Evolutionary conservation across 2,797 vertebrate genomes (phyloP), one percentile per base, ranked within the genome.

Genomic region (Zenarchopterus dispar): DNA sequence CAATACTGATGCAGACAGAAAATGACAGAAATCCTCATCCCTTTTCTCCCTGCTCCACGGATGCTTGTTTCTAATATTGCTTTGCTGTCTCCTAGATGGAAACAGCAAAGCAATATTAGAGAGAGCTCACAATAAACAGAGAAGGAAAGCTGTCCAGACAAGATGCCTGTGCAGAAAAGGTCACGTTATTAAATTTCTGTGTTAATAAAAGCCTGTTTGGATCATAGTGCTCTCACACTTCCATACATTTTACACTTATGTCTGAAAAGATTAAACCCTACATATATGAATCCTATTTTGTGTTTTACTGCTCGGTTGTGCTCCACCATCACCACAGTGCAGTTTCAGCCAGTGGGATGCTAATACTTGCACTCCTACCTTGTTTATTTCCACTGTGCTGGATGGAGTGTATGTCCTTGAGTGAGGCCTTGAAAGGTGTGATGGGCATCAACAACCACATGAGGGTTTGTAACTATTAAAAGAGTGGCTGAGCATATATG

Each of bases 381-480:
- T 13, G 59, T 39, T 64, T 49, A 31, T 66, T 48, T 52, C 22
- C 44, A 22, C 56, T 16, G 21, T 28, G 56, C 17, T 47, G 24
- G 54, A 45, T 17, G 43, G 3, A 4, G 48, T 48, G 39, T 18
- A 11, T 22, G 71, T 80, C 81, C 75, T 84, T 78, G 67, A 81
- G 6, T 55, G 8, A 4, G 48, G 50, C 58, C 36, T 28, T 41
- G 39, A 63, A 78, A 78, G 62, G 75, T 72, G 71, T 55, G 67
- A 79, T 73, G 58, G 43, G 64, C 48, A 61, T 6, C 33, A 59
- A 36, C 57, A 46, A 57, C 21, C 47, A 45, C 28, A 56, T 55
- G 78, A 78, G 47, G 63, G 60, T 77, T 80, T 77, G 67, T 70
- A 46, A 52, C 67, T 60, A 74, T 66, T 80, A 84, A 84, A 82